A percentile compares a stretch with the other conserved stretches of the same genome.
These are phyloP conservation scores for Laticauda laticaudata DNA, from an alignment of 2,113 vertebrate genomes.

Conservation along the genomic window DNA sequence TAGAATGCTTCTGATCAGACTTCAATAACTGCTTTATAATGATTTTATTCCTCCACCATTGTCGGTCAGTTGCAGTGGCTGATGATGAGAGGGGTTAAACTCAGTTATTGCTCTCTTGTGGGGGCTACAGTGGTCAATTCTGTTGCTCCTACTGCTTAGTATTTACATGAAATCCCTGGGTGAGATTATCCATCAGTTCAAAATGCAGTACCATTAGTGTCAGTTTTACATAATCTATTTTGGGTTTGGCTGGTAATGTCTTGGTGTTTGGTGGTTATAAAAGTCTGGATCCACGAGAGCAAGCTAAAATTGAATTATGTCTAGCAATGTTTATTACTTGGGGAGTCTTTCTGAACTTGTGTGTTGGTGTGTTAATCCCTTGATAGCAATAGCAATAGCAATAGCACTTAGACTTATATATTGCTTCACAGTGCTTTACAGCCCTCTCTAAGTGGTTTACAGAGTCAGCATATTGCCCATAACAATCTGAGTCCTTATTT, in stretches of 20 bases:
- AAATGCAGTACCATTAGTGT: neutral
- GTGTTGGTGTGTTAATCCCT: neutral
- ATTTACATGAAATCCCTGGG: neutral
- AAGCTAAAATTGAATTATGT: neutral
- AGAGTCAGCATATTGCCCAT: too few species aligned
- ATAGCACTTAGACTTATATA: too few species aligned
- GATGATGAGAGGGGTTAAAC: neutral
- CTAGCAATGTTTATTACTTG: neutral
- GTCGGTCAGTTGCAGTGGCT: neutral
- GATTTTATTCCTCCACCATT: neutral
- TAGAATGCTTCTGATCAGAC: neutral
- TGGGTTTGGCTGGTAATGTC: neutral
- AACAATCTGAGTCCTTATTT: too few species aligned
- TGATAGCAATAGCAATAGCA: too few species aligned
- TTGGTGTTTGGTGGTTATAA: neutral
- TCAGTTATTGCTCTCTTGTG: neutral
- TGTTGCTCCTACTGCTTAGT: neutral
- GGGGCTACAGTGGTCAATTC: neutral
- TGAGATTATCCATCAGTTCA: neutral
- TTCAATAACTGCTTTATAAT: neutral
- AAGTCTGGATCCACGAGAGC: neutral
- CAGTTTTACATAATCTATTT: neutral
- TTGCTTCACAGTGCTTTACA: too few species aligned
- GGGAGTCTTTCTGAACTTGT: neutral
- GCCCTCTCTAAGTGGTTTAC: too few species aligned